Base-by-base conservation (phyloP, 2,888 invertebrate species). In the Stomorhina lunata region DNA sequence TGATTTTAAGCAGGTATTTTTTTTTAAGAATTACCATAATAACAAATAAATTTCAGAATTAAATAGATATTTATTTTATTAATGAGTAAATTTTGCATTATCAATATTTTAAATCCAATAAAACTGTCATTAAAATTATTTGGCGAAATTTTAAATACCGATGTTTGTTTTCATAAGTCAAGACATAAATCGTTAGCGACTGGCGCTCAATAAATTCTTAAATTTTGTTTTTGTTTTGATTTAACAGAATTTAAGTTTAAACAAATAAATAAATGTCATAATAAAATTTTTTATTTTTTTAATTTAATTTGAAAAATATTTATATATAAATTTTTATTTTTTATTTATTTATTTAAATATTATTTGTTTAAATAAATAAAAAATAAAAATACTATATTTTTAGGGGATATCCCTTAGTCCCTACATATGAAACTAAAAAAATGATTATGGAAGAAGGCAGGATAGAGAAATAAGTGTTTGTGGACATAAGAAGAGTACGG, bases 141-240 rank as follows among this genome's bases (percentile, higher is more conserved):
- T 40, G 15, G 6, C 37, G 40, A 29, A 22, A 34, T 34, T n/a
- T n/a, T n/a, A 59, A 34, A 59, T 34, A 5, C 57, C 22, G 17
- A 6, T 43, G 15, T 27, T 43, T 63, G 27, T 45, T 68, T 50
- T 27, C 29, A 15, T 17, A 34, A 32, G 27, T n/a, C n/a, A n/a
- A n/a, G n/a, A n/a, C n/a, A n/a, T 25, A n/a, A 9, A 40, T 25
- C 10, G 43, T 45, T 66, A 57, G 20, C n/a, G 66, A 66, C 57
- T 66, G 66, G 48, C 66, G 66, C 34, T 66, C 66, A 66, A 75
- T 76, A 59, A 66, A 59, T 59, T 34, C 57, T 59, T 57, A 57
- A 48, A 12, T 34, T 57, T 45, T 57, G 34, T 57, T 34, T 48
- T 34, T 75, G 32, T 45, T 55, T 75, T 34, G n/a, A n/a, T 25